Conservation (phyloP, 1,140 invertebrate species). For the Rhynchophorus ferrugineus region DNA sequence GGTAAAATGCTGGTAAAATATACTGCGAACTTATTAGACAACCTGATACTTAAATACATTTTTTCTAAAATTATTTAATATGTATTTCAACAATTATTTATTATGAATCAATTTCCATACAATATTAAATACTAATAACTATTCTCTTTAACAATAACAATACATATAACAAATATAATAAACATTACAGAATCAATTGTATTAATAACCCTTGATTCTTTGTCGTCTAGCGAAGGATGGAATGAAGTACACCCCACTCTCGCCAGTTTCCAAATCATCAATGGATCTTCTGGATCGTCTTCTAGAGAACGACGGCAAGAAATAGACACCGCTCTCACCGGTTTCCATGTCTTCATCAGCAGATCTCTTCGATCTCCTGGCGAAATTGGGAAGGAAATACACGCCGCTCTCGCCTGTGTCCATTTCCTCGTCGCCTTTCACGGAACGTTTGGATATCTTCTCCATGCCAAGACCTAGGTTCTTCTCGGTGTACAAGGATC, state of each 20-base stretch:
- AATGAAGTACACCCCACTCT: slow-evolving; percentile 17
- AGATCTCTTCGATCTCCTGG: slow-evolving; percentile 8
- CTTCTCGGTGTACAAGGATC: slow-evolving; percentile 22
- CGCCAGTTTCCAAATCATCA: slow-evolving; percentile 13
- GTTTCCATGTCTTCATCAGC: slow-evolving; percentile 11
- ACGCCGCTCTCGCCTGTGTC: slow-evolving; percentile 1
- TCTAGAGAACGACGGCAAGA: slow-evolving; percentile 20
- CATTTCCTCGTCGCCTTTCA: slow-evolving; percentile 5
- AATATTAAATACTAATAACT: too few species aligned
- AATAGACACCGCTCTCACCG: slow-evolving; percentile 14
- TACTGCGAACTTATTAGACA: too few species aligned
- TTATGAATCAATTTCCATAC: too few species aligned
- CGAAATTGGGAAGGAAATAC: slow-evolving; percentile 4
- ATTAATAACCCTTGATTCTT: too few species aligned
- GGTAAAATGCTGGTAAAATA: too few species aligned
- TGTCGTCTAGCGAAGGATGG: slow-evolving; percentile 21
- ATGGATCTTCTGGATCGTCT: slow-evolving; percentile 19
- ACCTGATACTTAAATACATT: too few species aligned
- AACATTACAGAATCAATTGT: too few species aligned
- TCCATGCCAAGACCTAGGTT: slow-evolving; percentile 17
- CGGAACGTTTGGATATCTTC: slow-evolving; percentile 22
- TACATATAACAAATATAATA: too few species aligned
- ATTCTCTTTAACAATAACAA: too few species aligned
- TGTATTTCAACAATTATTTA: too few species aligned
- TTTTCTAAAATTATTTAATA: too few species aligned